These are phyloP conservation scores for Mesitornis unicolor DNA, from an alignment of 2,113 vertebrate species.

Conservation along the genomic window DNA sequence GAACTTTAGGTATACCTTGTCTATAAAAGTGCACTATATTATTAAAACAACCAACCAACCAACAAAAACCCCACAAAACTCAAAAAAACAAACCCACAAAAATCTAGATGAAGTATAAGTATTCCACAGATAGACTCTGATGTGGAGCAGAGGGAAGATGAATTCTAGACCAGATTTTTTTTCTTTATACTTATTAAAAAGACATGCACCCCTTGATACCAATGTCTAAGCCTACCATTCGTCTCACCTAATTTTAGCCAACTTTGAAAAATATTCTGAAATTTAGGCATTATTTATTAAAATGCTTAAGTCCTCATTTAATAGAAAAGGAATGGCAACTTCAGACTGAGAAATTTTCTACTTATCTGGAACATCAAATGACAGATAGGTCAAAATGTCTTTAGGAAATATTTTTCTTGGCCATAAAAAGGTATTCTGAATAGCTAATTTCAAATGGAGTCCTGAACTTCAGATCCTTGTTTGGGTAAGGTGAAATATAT, in stretches of 20 bases:
- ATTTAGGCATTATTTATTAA: background rate
- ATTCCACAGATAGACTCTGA: background rate
- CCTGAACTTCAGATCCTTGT: background rate
- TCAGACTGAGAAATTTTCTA: background rate
- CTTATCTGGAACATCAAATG: background rate
- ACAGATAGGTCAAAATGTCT: background rate
- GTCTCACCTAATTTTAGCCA: background rate
- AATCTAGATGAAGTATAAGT: background rate
- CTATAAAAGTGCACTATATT: background rate
- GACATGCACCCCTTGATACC: background rate
- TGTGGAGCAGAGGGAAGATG: background rate
- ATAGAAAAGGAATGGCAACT: background rate
- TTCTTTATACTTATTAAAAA: background rate
- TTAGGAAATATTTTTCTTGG: background rate
- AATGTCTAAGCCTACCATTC: background rate
- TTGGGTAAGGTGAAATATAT: background rate
- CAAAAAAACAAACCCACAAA: background rate
- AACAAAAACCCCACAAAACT: no score
- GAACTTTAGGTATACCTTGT: rapidly evolving
- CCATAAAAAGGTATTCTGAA: background rate
- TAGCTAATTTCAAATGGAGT: background rate
- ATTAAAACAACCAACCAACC: no score
- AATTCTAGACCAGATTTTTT: background rate
- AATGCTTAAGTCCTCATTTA: background rate
- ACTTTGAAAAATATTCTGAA: background rate